Evolutionary conservation across 2,113 vertebrate species (phyloP).

Genomic region (Zingel zingel): DNA sequence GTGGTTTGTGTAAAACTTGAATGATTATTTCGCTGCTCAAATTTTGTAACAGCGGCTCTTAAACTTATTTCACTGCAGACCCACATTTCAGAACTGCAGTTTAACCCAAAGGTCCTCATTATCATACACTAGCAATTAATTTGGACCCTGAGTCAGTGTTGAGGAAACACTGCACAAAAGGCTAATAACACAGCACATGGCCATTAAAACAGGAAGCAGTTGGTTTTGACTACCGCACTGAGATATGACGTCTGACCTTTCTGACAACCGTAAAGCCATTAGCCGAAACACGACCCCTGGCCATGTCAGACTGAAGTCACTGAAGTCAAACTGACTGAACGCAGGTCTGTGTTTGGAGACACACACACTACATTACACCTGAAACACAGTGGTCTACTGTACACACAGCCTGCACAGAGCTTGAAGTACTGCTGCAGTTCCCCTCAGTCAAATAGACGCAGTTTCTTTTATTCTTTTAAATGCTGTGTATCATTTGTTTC

Average conservation of each 20-base stretch:
- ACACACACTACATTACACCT: not conserved
- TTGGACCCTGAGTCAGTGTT: not conserved
- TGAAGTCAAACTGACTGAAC: slow-evolving; percentile 56
- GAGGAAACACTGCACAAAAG: slow-evolving; percentile 35
- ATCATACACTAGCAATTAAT: slow-evolving; percentile 36
- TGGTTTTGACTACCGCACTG: slow-evolving; percentile 35
- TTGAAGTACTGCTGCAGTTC: not conserved
- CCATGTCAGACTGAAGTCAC: slow-evolving; percentile 35
- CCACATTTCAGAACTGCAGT: not conserved
- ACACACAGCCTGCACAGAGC: not conserved
- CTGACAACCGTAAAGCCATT: slow-evolving; percentile 48
- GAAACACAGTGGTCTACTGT: not conserved
- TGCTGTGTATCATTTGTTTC: not conserved
- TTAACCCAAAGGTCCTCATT: slow-evolving; percentile 35
- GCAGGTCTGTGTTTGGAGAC: slow-evolving; percentile 33
- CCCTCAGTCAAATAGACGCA: not conserved
- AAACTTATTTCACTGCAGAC: not conserved
- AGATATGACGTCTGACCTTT: slow-evolving; percentile 67
- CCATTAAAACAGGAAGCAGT: slow-evolving; percentile 64
- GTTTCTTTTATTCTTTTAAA: not conserved
- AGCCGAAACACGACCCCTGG: slow-evolving; percentile 47
- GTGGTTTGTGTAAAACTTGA: not conserved
- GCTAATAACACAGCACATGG: slow-evolving; percentile 33
- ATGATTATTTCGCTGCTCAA: not conserved
- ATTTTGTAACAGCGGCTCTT: not conserved